phyloP scores from a whole-genome alignment of 92 coral and sea anemone species.

The Epizoanthus fatuus region DNA sequence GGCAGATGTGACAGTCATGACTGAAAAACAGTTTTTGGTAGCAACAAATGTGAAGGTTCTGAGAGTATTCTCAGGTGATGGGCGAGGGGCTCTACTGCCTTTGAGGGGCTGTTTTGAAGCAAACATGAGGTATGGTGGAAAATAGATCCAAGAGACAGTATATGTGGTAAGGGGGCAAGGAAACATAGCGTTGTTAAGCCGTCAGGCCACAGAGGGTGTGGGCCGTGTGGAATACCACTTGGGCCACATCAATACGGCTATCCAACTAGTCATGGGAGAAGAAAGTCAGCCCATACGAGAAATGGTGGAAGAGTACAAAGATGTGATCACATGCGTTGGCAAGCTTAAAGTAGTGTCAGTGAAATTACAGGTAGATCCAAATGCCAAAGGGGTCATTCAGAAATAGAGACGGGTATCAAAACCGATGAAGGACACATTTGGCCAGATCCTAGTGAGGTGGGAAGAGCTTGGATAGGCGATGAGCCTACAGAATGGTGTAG shows the following conservation, averaged over 20 bases:
- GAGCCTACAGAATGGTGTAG: constrained; percentile 40
- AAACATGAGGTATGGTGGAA: neutral
- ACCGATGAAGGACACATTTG: constrained; percentile 29
- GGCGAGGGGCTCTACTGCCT: constrained; percentile 27
- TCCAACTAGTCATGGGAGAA: neutral
- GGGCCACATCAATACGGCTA: neutral
- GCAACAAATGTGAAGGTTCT: constrained; percentile 27
- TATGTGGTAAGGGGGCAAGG: constrained; percentile 40
- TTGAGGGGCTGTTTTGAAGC: constrained; percentile 22
- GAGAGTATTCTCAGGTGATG: constrained; percentile 43
- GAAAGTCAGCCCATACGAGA: neutral
- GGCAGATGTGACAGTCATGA: constrained; percentile 39
- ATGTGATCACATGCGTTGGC: constrained; percentile 8
- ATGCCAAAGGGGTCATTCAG: constrained; percentile 9
- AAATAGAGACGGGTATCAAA: neutral
- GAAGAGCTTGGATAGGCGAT: neutral
- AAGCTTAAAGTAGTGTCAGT: neutral
- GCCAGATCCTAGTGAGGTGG: constrained; percentile 11
- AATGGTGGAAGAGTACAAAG: constrained; percentile 4
- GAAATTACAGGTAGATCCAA: neutral
- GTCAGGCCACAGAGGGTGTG: constrained; percentile 39
- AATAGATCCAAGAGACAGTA: neutral
- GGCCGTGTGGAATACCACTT: constrained; percentile 20
- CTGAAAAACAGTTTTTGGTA: constrained; percentile 10
- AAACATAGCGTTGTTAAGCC: constrained; percentile 36